Conservation (phyloP, 2,113 vertebrate species). For the Aldabrachelys gigantea region DNA sequence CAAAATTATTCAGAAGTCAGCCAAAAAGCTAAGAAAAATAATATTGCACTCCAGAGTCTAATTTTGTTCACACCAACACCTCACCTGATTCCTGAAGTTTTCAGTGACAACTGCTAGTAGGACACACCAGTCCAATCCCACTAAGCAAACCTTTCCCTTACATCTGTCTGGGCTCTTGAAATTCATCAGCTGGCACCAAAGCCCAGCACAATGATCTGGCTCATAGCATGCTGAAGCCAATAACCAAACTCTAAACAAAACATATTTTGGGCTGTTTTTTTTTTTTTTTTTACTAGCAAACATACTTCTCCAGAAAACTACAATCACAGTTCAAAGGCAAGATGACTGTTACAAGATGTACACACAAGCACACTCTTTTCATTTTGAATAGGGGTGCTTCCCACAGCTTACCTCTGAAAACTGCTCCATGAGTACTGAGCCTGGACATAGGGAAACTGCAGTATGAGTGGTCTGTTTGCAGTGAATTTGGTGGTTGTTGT, state of each 20-base stretch:
- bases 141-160: background rate
- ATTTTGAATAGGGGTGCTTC: background rate
- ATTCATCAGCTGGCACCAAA: background rate
- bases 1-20: background rate
- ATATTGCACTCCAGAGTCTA: background rate
- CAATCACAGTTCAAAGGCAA: background rate
- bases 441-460: background rate
- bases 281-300: fast-evolving
- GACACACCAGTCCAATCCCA: background rate
- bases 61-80: background rate
- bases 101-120: slow-evolving; percentile 30
- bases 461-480: fast-evolving
- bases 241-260: background rate
- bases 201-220: background rate
- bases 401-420: background rate
- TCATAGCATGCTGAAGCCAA: background rate
- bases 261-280: fast-evolving
- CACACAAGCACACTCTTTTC: background rate
- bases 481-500: fast-evolving
- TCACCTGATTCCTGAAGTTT: background rate
- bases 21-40: background rate
- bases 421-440: background rate
- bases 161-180: background rate
- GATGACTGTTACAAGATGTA: background rate
- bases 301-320: fast-evolving